These are phyloP conservation scores for Pachyseris speciosa DNA, from an alignment of 64 coral and sea anemone genomes.

Conservation along the genomic window DNA sequence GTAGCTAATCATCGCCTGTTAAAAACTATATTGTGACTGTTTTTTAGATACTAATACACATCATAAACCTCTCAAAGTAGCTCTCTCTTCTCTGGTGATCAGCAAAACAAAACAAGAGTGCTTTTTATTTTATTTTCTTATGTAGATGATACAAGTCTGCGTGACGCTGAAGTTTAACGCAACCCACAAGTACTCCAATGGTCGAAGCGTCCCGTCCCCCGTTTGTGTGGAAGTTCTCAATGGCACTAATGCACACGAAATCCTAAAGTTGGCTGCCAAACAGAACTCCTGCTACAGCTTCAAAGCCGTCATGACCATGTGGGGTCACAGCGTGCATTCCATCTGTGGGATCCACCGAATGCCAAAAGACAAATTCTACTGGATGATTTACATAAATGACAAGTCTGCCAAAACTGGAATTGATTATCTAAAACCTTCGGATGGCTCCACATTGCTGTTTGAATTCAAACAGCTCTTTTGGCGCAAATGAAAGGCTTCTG, in stretches of 20 bases:
- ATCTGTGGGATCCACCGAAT: neutral
- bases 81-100: no score
- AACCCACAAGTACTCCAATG: neutral
- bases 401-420: constrained; percentile 7
- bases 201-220: neutral
- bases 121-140: neutral
- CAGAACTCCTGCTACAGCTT: constrained; percentile 27
- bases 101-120: no score
- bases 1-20: no score
- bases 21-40: no score
- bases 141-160: constrained; percentile 40
- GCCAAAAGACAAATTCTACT: constrained; percentile 27
- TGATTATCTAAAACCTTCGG: neutral
- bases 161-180: constrained; percentile 29
- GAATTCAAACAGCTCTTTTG: constrained; percentile 29
- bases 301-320: neutral
- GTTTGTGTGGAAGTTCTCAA: constrained; percentile 28
- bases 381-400: constrained; percentile 21
- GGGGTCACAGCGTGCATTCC: constrained; percentile 12
- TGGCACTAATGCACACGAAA: constrained; percentile 21
- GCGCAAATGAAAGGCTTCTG: no score
- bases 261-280: neutral
- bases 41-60: no score
- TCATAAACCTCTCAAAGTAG: no score
- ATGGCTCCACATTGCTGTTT: constrained; percentile 11